Evolutionary conservation across 2,888 invertebrate species (phyloP), one percentile per base, ranked within the genome.

Genomic region (Anarsia innoxiella): DNA sequence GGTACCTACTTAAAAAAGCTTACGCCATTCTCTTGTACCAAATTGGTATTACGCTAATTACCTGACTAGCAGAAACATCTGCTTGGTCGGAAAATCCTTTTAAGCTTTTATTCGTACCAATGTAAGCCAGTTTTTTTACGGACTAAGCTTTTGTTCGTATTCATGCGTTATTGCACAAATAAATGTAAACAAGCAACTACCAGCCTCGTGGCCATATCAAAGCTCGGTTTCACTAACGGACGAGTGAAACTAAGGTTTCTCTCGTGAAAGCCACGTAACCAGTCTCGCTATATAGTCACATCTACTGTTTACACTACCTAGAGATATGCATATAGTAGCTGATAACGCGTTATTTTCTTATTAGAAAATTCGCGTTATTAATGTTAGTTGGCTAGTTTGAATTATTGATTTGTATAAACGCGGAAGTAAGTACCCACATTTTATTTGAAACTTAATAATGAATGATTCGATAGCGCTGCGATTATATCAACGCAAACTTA

Each of bases 171-270:
- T 25, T 26, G 33, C 26, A 35, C 39, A 40, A 42, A 42, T 42
- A 41, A 45, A 45, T 42, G 29, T 36, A 44, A 44, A 44, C 41
- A 39, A 38, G 40, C 42, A 36, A 39, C 37, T 36, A 12, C 23
- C 40, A 26, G 26, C 36, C 13, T 32, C 23, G 15, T 19, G 37
- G 43, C 41, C 39, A 51, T 46, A 51, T 53, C 50, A 55, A 61
- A 62, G 55, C 56, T 62, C 46, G 55, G 61, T 78, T 77, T 77
- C 75, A 67, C 74, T 69, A 49, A 48, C 53, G 48, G 42, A 51
- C 51, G 57, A 69, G 82, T 68, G 80, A 79, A 79, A 80, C 74
- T 67, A 55, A 54, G 56, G 64, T 78, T 79, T 80, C 76, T 70
- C 72, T 56, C 51, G 74, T 53, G 79, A 80, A 80, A 82, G 80